Conservation (phyloP, 2,888 invertebrate species). For the Xestia rhomboidea region DNA sequence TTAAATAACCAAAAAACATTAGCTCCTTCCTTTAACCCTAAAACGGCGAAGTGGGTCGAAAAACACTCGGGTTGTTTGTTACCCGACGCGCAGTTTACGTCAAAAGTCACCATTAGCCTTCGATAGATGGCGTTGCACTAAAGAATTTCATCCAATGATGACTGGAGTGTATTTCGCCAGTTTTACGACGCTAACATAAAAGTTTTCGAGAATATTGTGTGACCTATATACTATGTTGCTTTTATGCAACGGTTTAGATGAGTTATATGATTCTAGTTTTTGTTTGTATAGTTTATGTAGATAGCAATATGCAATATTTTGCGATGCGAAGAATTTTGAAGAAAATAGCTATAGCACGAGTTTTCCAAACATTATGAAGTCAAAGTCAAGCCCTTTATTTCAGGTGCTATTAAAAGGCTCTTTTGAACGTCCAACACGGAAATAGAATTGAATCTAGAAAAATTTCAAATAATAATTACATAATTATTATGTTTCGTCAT, state of each 20-base stretch:
- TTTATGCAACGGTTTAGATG: constrained; percentile 59
- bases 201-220: constrained; percentile 77
- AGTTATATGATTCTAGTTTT: constrained; percentile 49
- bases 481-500: too few relatives aligned
- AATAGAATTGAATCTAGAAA: too few relatives aligned
- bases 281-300: constrained; percentile 30
- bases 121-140: constrained; percentile 86
- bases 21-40: constrained; percentile 73
- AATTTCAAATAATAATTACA: too few relatives aligned
- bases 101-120: constrained; percentile 82
- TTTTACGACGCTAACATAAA: constrained; percentile 79
- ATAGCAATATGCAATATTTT: constrained; percentile 44
- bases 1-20: constrained; percentile 47
- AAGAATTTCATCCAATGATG: constrained; percentile 74
- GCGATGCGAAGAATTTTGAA: too few relatives aligned
- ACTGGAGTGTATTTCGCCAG: constrained; percentile 63
- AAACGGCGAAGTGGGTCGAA: constrained; percentile 81
- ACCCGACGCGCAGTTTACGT: constrained; percentile 80
- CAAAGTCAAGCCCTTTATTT: too few relatives aligned
- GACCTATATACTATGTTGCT: constrained; percentile 74
- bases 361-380: too few relatives aligned
- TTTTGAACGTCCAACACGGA: too few relatives aligned
- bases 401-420: too few relatives aligned
- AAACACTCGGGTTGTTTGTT: constrained; percentile 79
- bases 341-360: too few relatives aligned